A percentile compares a stretch with the other conserved stretches of the same genome.
Conservation (phyloP, 2,113 vertebrate genomes). For the Vicugna pacos region DNA sequence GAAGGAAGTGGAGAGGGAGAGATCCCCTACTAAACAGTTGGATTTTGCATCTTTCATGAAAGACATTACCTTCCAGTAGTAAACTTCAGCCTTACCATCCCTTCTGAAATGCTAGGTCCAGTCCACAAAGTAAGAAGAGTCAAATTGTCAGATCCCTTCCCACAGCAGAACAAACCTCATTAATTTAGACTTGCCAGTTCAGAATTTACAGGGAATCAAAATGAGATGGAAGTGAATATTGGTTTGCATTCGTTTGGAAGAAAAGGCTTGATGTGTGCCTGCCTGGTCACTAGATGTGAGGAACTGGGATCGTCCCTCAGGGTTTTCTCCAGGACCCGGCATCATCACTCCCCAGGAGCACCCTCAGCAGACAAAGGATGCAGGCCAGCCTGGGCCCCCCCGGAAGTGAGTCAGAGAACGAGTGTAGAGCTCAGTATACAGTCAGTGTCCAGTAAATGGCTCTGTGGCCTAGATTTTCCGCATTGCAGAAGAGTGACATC, state of each 20-base stretch:
- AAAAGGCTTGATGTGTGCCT: background rate
- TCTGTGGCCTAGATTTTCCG: background rate
- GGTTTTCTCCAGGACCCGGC: background rate
- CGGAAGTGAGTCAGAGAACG: background rate
- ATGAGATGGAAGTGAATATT: background rate
- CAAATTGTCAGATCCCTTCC: background rate
- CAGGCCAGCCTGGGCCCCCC: background rate
- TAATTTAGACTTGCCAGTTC: background rate
- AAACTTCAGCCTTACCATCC: background rate
- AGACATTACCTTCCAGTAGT: conserved; percentile 56
- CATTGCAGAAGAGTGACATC: background rate
- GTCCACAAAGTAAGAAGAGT: conserved; percentile 19
- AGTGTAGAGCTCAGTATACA: background rate
- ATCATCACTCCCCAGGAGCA: background rate
- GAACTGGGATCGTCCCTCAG: background rate
- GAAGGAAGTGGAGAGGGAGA: conserved; percentile 27
- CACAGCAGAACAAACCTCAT: background rate
- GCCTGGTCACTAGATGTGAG: background rate
- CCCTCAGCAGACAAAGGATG: background rate
- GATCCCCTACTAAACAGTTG: conserved; percentile 55
- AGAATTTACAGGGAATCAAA: background rate
- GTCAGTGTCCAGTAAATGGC: background rate
- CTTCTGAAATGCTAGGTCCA: conserved; percentile 28
- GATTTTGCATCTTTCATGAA: conserved; percentile 77
- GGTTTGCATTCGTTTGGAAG: background rate